These are phyloP conservation scores for Hemicordylus capensis DNA, from an alignment of 2,113 vertebrate genomes.

Conservation along the genomic window DNA sequence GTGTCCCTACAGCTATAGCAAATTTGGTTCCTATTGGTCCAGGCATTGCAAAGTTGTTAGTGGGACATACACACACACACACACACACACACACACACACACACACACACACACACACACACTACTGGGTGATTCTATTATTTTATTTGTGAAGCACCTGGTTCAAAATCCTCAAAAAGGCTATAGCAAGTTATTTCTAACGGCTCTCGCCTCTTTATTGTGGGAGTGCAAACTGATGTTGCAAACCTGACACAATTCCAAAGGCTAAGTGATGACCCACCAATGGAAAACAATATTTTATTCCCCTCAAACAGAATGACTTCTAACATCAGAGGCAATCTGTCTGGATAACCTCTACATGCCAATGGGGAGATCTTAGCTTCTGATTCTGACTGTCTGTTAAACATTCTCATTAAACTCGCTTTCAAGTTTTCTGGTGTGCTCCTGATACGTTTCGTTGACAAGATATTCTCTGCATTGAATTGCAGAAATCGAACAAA, in stretches of 20 bases:
- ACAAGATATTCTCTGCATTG: neutral
- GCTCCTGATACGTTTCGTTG: neutral
- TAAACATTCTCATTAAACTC: slow-evolving; percentile 7
- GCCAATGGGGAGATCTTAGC: slow-evolving; percentile 11
- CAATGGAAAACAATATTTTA: slow-evolving; percentile 36
- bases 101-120: no score
- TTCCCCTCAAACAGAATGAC: slow-evolving; percentile 35
- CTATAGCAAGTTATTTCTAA: slow-evolving; percentile 48
- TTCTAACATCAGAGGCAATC: slow-evolving; percentile 45
- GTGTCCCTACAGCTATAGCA: no score
- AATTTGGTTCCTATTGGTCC: no score
- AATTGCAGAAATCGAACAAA: neutral
- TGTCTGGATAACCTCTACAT: neutral
- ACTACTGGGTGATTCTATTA: no score
- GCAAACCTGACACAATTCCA: slow-evolving; percentile 44
- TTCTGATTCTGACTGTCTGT: slow-evolving; percentile 13
- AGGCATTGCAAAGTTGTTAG: no score
- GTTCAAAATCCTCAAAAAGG: neutral
- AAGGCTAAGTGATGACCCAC: slow-evolving; percentile 24
- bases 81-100: no score
- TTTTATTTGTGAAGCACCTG: neutral
- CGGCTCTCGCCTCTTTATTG: slow-evolving; percentile 49
- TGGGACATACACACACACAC: no score
- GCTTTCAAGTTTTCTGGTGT: slow-evolving; percentile 14
- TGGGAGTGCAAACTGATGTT: slow-evolving; percentile 25